Evolutionary conservation across 2,113 vertebrate genomes (phyloP).

Genomic region (Proteles cristata): DNA sequence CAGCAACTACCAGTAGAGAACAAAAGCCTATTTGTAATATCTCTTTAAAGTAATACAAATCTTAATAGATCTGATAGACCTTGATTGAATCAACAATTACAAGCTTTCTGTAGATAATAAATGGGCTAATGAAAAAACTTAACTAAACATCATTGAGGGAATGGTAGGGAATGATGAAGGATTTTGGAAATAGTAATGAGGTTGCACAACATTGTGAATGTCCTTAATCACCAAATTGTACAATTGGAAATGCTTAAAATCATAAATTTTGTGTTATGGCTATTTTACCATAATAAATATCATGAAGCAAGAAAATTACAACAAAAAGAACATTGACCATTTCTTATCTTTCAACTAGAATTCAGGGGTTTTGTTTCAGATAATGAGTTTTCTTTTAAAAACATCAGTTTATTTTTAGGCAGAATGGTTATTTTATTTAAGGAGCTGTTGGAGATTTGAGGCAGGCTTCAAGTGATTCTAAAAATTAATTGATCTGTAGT

Average conservation of each 20-base stretch:
- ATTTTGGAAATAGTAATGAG: background rate
- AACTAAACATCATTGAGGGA: background rate
- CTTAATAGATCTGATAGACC: background rate
- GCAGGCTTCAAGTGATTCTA: background rate
- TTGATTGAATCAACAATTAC: background rate
- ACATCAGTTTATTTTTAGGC: background rate
- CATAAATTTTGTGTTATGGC: background rate
- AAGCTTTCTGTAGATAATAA: slow-evolving; percentile 34
- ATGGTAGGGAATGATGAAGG: background rate
- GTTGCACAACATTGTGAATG: background rate
- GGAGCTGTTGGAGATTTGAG: background rate
- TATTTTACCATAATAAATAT: background rate
- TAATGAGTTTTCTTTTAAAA: background rate
- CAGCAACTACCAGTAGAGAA: background rate
- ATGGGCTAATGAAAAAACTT: background rate
- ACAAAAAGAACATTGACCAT: background rate
- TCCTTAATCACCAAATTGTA: background rate
- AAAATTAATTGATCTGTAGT: background rate
- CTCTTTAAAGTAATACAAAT: background rate
- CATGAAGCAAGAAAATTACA: background rate
- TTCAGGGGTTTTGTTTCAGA: slow-evolving; percentile 19
- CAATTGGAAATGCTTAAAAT: background rate
- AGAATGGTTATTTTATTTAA: slow-evolving; percentile 6
- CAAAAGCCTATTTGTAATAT: background rate
- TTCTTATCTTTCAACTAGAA: background rate